These are phyloP conservation scores for Geopemphigus sp. DNA, from an alignment of 1,140 invertebrate genomes.

Conservation along the genomic window DNA sequence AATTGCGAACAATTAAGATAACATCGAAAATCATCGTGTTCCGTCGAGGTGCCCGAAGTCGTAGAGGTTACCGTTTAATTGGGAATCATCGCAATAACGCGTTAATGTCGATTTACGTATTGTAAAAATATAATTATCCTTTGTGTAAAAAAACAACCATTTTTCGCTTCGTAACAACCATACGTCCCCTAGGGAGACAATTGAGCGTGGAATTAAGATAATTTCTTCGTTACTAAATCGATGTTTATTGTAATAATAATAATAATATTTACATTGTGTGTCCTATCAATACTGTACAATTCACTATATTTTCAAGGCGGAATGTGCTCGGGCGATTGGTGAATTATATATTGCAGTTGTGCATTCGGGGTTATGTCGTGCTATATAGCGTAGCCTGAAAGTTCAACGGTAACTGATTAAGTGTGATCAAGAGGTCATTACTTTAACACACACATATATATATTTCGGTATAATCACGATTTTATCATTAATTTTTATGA, in stretches of 20 bases:
- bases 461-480: slow-evolving; percentile 5
- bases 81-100: not conserved
- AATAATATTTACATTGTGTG: not conserved
- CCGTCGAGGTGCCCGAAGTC: not conserved
- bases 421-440: slow-evolving; percentile 12
- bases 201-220: no score
- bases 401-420: slow-evolving; percentile 29
- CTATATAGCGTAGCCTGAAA: not conserved
- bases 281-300: not conserved
- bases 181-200: not conserved
- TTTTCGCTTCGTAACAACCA: not conserved
- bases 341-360: not conserved
- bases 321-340: slow-evolving; percentile 5
- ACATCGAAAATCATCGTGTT: not conserved
- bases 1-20: not conserved
- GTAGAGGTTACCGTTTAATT: slow-evolving; percentile 1
- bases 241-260: not conserved
- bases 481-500: slow-evolving; percentile 8
- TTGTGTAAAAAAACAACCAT: not conserved
- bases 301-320: slow-evolving; percentile 20
- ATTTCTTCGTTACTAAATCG: not conserved
- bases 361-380: slow-evolving; percentile 29
- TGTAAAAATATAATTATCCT: not conserved
- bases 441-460: not conserved
- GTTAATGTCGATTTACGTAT: not conserved